phyloP scores from a whole-genome alignment of 1,140 invertebrate species.

The Anastrepha ludens region DNA sequence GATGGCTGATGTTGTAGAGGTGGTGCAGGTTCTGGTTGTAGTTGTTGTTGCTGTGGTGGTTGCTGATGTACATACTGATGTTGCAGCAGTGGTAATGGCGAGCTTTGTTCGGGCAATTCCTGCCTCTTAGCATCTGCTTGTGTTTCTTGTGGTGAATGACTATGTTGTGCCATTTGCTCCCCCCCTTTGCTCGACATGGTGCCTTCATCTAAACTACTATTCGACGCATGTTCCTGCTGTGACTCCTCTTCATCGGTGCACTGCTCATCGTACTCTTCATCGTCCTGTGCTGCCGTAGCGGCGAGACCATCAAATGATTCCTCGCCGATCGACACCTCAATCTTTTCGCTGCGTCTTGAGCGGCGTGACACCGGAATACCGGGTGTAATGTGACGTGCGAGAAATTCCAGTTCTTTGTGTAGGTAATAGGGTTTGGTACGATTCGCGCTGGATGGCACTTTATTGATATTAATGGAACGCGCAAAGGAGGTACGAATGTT shows the following conservation, averaged over 20 bases:
- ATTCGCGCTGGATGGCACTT: conserved; percentile 60
- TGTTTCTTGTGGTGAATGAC: background rate
- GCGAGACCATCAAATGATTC: conserved; percentile 58
- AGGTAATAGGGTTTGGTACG: conserved; percentile 68
- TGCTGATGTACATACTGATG: conserved; percentile 25
- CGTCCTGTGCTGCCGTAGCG: conserved; percentile 55
- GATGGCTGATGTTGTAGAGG: conserved; percentile 32
- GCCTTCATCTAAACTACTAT: conserved; percentile 20
- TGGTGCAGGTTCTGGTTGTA: background rate
- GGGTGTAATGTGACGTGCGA: conserved; percentile 65
- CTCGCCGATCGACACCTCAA: conserved; percentile 55
- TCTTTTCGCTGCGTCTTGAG: conserved; percentile 40
- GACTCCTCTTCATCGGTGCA: conserved; percentile 56
- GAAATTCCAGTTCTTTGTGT: conserved; percentile 63
- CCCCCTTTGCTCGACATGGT: conserved; percentile 57
- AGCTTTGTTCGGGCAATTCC: background rate
- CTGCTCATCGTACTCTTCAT: conserved; percentile 56
- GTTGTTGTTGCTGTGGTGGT: conserved; percentile 9
- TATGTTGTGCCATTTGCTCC: conserved; percentile 45
- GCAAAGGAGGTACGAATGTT: conserved; percentile 67
- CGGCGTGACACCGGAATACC: conserved; percentile 62
- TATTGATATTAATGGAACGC: conserved; percentile 65
- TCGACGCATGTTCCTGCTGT: conserved; percentile 43
- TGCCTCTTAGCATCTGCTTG: background rate
- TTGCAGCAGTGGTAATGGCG: conserved; percentile 52